Evolutionary conservation across 1,140 invertebrate species (phyloP), one percentile per base, ranked within the genome.

Genomic region (Drosophila suzukii): DNA sequence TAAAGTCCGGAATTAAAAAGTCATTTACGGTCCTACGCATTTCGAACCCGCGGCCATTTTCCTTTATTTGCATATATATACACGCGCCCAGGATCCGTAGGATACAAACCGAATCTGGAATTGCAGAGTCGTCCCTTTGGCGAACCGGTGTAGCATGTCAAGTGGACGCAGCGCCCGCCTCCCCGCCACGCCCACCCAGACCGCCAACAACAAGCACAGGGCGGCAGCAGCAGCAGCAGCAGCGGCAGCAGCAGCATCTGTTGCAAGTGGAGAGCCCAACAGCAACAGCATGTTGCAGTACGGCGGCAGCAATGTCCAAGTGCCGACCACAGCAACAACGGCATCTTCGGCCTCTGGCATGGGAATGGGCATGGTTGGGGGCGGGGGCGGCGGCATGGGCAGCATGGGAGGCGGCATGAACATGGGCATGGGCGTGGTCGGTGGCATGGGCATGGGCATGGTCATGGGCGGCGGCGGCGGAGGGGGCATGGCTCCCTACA

Each of bases 161-260:
- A 92, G 91, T 86, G 91, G 91, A 78, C 92, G 91, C 60, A 92
- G 92, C 59, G 92, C 91, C 70, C 79, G 92, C 49, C 80, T 92
- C 44, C 92, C 91, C 66, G 86, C 91, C 61, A 92, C 88, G 71
- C 91, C 91, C 80, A 92, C 86, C 65, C 90, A 92, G 17, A 88
- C 74, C 76, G 80, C 78, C 68, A 86, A 91, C 75, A 84, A 77
- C 65, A 85, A 82, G 51, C 74, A 85, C 6, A 66, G 85, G 57
- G 70, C 57, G 58, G 67, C 82, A 71, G 74, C 73, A 54, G 54
- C 72, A 60, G 39, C 56, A 51, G 49, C 70, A 57, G 58, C 75
- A 15, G 66, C 75, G 36, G 65, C 50, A 66, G 90, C 55, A 76
- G 89, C 77, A 80, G 88, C 78, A 82, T 58, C 62, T 47, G 74